Evolutionary conservation across 2,888 invertebrate genomes (phyloP).

Genomic region (Thumatha senex): DNA sequence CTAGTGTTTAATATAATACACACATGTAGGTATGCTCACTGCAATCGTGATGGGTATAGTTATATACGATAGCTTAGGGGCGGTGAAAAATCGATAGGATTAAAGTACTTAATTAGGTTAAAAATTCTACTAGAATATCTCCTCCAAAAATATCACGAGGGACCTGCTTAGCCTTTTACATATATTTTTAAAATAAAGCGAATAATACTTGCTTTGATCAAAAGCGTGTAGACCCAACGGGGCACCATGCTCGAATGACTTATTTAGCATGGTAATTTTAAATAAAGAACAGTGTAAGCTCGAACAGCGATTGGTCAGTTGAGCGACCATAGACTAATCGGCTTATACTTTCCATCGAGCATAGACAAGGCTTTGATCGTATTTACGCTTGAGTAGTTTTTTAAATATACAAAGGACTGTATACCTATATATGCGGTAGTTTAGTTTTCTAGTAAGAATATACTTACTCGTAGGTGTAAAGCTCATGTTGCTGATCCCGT

Average conservation of each 20-base stretch:
- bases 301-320: conserved; percentile 64
- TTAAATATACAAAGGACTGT: conserved; percentile 57
- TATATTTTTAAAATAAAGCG: conserved; percentile 50
- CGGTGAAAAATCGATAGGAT: conserved; percentile 10
- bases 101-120: conserved; percentile 24
- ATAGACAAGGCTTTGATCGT: conserved; percentile 66
- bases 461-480: too few species aligned
- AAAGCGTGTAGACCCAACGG: conserved; percentile 36
- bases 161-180: conserved; percentile 3
- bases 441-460: neutral
- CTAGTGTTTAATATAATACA: too few species aligned
- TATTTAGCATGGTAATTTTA: conserved; percentile 52
- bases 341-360: conserved; percentile 62
- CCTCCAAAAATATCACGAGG: conserved; percentile 12
- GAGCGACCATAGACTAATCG: conserved; percentile 63
- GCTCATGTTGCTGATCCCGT: too few species aligned
- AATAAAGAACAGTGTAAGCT: conserved; percentile 62
- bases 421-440: too few species aligned
- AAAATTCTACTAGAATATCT: conserved; percentile 24
- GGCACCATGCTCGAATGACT: conserved; percentile 43
- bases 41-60: too few species aligned
- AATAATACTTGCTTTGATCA: conserved; percentile 34
- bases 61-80: too few species aligned
- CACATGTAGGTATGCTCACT: too few species aligned
- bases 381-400: conserved; percentile 48